These are phyloP conservation scores for Ernsta delagoae DNA, from an alignment of 2,888 invertebrate species.

Conservation along the genomic window DNA sequence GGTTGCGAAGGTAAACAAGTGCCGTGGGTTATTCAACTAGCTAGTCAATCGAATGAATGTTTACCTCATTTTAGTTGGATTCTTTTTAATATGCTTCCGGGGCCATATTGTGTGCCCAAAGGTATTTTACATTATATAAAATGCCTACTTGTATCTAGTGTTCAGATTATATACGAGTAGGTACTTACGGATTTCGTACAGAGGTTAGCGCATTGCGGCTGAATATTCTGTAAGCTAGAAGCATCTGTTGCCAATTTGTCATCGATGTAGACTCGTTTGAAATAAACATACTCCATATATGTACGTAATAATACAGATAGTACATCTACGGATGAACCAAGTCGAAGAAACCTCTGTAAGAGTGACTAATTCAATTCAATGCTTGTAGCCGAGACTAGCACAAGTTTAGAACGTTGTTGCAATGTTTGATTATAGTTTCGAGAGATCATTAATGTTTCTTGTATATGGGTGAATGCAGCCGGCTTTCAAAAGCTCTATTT, in stretches of 20 bases:
- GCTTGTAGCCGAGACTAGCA: conserved; percentile 29
- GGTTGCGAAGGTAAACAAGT: conserved; percentile 78
- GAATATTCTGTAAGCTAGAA: conserved; percentile 30
- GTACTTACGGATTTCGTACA: conserved; percentile 29
- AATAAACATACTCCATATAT: conserved; percentile 3
- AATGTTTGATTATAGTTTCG: conserved; percentile 50
- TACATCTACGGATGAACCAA: too few relatives aligned
- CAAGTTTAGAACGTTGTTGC: conserved; percentile 44
- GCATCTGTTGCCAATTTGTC: conserved; percentile 39
- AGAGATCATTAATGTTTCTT: conserved; percentile 60
- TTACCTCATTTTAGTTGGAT: conserved; percentile 57
- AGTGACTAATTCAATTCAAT: conserved; percentile 35
- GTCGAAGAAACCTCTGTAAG: conserved; percentile 22
- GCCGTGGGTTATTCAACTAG: conserved; percentile 71
- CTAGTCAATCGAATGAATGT: conserved; percentile 68
- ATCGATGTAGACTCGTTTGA: conserved; percentile 30
- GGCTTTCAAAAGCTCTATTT: conserved; percentile 68
- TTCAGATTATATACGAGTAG: conserved; percentile 12
- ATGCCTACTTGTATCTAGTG: conserved; percentile 29
- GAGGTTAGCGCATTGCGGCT: conserved; percentile 39
- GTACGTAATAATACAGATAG: conserved; percentile 8
- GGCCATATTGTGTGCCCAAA: conserved; percentile 21
- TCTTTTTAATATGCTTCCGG: conserved; percentile 52
- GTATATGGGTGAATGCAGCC: conserved; percentile 57
- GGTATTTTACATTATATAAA: conserved; percentile 27